Evolutionary conservation across 1,140 invertebrate species (phyloP), one percentile per base, ranked within the genome.

Genomic region (Drosophila biarmipes): DNA sequence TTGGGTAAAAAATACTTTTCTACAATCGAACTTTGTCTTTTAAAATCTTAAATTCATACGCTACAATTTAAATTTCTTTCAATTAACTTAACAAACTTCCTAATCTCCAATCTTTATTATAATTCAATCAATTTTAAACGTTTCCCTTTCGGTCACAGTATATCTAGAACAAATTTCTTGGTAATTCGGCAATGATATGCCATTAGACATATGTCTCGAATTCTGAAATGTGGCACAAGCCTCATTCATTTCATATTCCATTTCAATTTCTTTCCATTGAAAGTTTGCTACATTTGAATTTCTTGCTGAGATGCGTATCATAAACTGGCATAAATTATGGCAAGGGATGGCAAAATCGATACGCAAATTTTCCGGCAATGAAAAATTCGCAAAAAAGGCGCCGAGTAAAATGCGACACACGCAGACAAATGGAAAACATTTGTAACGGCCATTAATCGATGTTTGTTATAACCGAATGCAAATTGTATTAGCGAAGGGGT

Each of bases 341-440:
- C 46, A 52, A 19, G 57, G 64, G 21, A 37, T 49, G 48, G 43
- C 62, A 58, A 54, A 86, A 87, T 75, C 74, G 82, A 86, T 86
- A 82, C 82, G 84, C 78, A 87, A 89, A 86, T 86, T 81, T 87
- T 45, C 59, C 56, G 64, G 51, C 53, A 68, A 62, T 55, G 17
- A 34, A 46, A 61, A 57, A 49, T 64, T 77, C 49, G 78, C 78
- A 58, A 85, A 75, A 46, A 27, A 38, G 24, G 48, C n/a, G 17
- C 10, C 48, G 67, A 71, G 51, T 21, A 63, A 66, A 84, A 63
- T 45, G 66, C 56, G 80, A 76, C 80, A 55, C 74, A 86, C 58
- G 82, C 78, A 71, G 82, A 82, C 79, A 87, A 86, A 86, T 86
- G 82, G 82, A 86, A 86, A 87, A 87, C 82, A 87, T 86, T 86